These are phyloP conservation scores for Crambe crambe DNA, from an alignment of 37 sponge, comb jelly and placozoan genomes.

Conservation along the genomic window DNA sequence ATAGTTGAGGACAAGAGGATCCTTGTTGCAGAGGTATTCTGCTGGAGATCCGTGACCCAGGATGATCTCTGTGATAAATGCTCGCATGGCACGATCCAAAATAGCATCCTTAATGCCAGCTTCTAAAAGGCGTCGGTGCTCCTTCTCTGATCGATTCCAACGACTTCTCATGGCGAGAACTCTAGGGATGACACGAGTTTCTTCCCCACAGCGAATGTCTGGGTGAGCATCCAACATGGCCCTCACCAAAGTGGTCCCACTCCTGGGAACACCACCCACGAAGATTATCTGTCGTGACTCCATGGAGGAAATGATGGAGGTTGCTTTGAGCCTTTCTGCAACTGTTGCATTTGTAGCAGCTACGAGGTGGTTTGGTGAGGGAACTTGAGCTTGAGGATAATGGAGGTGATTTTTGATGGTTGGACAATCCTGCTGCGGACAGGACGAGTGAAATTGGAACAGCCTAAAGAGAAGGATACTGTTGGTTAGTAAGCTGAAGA, in stretches of 20 bases:
- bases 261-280: constrained; percentile 88
- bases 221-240: constrained; percentile 93
- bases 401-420: no score
- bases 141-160: constrained; percentile 43
- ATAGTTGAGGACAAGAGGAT: constrained; percentile 78
- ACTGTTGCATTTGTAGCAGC: no score
- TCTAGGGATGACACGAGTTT: constrained; percentile 86
- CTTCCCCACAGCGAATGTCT: constrained; percentile 90
- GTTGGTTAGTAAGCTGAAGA: constrained; percentile 5
- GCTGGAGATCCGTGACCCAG: constrained; percentile 62
- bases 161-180: constrained; percentile 57
- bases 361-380: no score
- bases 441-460: no score
- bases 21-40: constrained; percentile 82
- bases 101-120: constrained; percentile 60
- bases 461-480: background rate
- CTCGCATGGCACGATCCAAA: constrained; percentile 57
- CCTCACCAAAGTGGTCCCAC: constrained; percentile 87
- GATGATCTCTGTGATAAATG: constrained; percentile 70
- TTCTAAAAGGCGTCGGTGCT: constrained; percentile 52
- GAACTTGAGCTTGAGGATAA: no score
- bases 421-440: no score
- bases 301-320: background rate
- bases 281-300: constrained; percentile 48
- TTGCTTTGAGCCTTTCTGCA: background rate